Conservation (phyloP, 2,888 invertebrate species). For the Amiota minor region DNA sequence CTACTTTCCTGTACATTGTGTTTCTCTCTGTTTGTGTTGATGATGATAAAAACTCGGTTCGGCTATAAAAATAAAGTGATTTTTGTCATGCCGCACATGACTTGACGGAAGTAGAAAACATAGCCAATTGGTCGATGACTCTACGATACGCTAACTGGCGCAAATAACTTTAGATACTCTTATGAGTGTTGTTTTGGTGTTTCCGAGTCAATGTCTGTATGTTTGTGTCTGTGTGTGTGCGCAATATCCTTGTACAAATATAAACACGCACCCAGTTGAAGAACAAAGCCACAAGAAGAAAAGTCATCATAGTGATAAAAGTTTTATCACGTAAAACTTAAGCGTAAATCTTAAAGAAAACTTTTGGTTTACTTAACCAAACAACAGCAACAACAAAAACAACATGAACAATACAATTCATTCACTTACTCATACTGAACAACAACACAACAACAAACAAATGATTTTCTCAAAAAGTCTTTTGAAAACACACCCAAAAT, state of each 20-base stretch:
- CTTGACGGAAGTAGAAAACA: neutral
- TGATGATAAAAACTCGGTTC: conserved; percentile 57
- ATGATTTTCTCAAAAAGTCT: conserved; percentile 32
- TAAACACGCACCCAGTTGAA: conserved; percentile 47
- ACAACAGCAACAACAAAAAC: conserved; percentile 39
- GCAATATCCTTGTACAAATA: conserved; percentile 61
- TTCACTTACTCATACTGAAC: conserved; percentile 29
- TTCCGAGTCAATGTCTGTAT: conserved; percentile 8
- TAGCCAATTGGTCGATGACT: conserved; percentile 9
- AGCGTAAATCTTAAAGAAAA: conserved; percentile 67
- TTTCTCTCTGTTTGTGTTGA: conserved; percentile 40
- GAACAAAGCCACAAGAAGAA: conserved; percentile 42
- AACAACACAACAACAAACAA: conserved; percentile 32
- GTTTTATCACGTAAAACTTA: conserved; percentile 66
- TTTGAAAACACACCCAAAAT: conserved; percentile 30
- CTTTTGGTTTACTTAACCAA: conserved; percentile 65
- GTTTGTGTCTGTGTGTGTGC: conserved; percentile 18
- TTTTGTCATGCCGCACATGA: conserved; percentile 35
- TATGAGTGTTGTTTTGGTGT: neutral
- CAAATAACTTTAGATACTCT: conserved; percentile 45
- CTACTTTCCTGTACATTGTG: conserved; percentile 43
- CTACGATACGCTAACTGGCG: conserved; percentile 24
- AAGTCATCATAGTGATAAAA: conserved; percentile 65
- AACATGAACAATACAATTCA: conserved; percentile 42
- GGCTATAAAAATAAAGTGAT: conserved; percentile 62